Evolutionary conservation across 2,888 invertebrate species (phyloP).

Genomic region (Mythimna loreyi): DNA sequence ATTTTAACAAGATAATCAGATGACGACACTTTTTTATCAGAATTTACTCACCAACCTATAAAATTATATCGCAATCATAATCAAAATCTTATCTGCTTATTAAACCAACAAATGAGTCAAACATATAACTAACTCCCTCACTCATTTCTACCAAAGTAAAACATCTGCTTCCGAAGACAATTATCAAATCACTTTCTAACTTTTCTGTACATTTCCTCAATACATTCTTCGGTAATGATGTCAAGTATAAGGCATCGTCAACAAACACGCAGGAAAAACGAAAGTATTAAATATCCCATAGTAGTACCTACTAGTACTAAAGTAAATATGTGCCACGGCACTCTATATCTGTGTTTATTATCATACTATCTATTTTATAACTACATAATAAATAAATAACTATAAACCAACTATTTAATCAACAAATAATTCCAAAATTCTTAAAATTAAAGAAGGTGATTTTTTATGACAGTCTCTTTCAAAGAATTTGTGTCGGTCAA

Average conservation of each 20-base stretch:
- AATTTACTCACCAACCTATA: neutral
- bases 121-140: neutral
- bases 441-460: slow-evolving; percentile 29
- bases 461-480: slow-evolving; percentile 54
- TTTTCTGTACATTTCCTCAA: slow-evolving; percentile 49
- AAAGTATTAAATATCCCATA: slow-evolving; percentile 3
- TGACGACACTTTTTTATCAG: slow-evolving; percentile 6
- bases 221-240: slow-evolving; percentile 35
- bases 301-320: too few species aligned
- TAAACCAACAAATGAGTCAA: neutral
- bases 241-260: slow-evolving; percentile 27
- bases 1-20: slow-evolving; percentile 12
- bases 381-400: slow-evolving; percentile 7
- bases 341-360: slow-evolving; percentile 16
- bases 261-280: slow-evolving; percentile 25
- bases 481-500: slow-evolving; percentile 60
- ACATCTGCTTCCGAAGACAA: slow-evolving; percentile 31
- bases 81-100: slow-evolving; percentile 27
- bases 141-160: neutral
- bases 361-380: slow-evolving; percentile 43
- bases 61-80: slow-evolving; percentile 23
- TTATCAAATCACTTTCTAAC: slow-evolving; percentile 46
- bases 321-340: neutral
- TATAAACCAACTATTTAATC: slow-evolving; percentile 43
- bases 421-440: slow-evolving; percentile 37